These are phyloP conservation scores for Bolinopsis microptera DNA, from an alignment of 37 sponge, comb jelly and placozoan genomes.

Conservation along the genomic window DNA sequence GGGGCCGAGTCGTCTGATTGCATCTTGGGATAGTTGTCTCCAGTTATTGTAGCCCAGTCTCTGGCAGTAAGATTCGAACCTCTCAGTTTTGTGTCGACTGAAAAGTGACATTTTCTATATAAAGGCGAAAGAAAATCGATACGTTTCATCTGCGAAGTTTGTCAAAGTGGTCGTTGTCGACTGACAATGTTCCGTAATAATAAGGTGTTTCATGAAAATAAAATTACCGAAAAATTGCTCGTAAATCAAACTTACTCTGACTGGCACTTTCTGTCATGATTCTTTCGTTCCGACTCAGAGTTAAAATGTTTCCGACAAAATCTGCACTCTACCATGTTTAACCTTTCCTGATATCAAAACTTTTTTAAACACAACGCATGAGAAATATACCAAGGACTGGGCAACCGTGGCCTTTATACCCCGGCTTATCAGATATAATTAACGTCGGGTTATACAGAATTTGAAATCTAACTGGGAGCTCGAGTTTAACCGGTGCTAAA, in stretches of 20 bases:
- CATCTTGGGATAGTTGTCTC: conserved; percentile 47
- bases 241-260: conserved; percentile 47
- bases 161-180: too few relatives aligned
- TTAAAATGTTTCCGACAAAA: background rate
- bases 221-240: too few relatives aligned
- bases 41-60: conserved; percentile 48
- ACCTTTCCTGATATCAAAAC: too few relatives aligned
- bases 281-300: conserved; percentile 10
- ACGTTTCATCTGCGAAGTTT: too few relatives aligned
- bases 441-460: background rate
- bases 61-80: conserved; percentile 65
- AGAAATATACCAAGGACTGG: background rate
- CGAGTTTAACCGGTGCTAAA: too few relatives aligned
- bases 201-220: too few relatives aligned
- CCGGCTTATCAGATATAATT: background rate
- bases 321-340: conserved; percentile 39
- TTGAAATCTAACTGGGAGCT: background rate
- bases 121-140: too few relatives aligned
- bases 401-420: background rate
- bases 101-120: background rate
- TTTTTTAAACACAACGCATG: background rate
- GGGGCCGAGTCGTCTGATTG: conserved; percentile 34
- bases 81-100: conserved; percentile 62
- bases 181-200: too few relatives aligned
- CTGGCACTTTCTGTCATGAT: conserved; percentile 59